Evolutionary conservation across 2,797 vertebrate species (phyloP).

Genomic region (Eulemur rubriventer): DNA sequence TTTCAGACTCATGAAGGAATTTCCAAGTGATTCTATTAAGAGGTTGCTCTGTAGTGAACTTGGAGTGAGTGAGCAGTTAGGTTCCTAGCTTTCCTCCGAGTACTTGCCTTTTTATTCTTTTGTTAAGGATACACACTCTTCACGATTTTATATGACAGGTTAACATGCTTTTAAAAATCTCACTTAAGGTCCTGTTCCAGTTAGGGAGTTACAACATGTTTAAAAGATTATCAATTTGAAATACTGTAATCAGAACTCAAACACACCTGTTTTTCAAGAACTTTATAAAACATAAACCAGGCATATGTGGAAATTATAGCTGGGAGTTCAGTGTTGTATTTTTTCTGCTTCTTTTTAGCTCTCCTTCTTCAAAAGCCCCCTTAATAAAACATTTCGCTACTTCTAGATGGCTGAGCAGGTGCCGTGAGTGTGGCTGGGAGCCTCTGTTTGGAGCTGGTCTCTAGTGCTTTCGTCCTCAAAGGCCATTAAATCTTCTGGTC

Average conservation of each 20-base stretch:
- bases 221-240: conserved; percentile 39
- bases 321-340: not conserved
- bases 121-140: not conserved
- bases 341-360: conserved; percentile 9
- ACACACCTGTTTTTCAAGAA: conserved; percentile 27
- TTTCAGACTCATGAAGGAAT: conserved; percentile 62
- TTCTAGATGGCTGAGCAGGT: not conserved
- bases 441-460: not conserved
- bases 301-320: not conserved
- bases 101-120: conserved; percentile 41
- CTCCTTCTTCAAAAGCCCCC: not conserved
- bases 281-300: conserved; percentile 25
- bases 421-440: not conserved
- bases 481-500: not conserved
- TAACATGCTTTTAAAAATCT: conserved; percentile 30
- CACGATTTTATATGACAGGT: not conserved
- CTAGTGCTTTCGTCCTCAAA: not conserved
- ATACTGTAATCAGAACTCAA: not conserved
- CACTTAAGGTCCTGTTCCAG: not conserved
- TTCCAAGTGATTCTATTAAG: conserved; percentile 44
- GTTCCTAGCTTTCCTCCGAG: not conserved
- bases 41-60: not conserved
- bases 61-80: not conserved
- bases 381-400: not conserved
- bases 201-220: conserved; percentile 27